These are phyloP conservation scores for Probaryconus sp. DNA, from an alignment of 1,140 invertebrate species.

Conservation along the genomic window DNA sequence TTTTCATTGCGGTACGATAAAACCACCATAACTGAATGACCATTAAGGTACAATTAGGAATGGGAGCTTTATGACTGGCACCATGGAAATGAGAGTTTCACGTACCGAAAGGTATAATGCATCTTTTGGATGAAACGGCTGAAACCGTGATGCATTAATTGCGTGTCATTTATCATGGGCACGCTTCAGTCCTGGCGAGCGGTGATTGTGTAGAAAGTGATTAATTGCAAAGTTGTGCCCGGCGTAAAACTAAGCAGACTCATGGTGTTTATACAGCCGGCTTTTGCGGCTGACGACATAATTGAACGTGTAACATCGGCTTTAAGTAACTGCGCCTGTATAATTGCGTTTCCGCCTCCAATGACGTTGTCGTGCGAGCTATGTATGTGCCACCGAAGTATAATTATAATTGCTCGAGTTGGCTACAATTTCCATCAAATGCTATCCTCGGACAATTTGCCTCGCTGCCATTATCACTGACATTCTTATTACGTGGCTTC, in stretches of 20 bases:
- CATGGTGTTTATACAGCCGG: slow-evolving; percentile 38
- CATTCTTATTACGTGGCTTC: slow-evolving; percentile 8
- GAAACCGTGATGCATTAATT: slow-evolving; percentile 45
- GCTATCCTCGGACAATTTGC: slow-evolving; percentile 24
- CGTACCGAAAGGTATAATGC: slow-evolving; percentile 28
- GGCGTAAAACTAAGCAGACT: slow-evolving; percentile 45
- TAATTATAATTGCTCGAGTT: slow-evolving; percentile 47
- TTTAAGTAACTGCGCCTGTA: slow-evolving; percentile 51
- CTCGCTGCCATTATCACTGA: slow-evolving; percentile 11
- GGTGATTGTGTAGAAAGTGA: slow-evolving; percentile 55
- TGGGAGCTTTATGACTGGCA: slow-evolving; percentile 7
- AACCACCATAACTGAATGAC: slow-evolving; percentile 12
- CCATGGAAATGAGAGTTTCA: slow-evolving; percentile 20
- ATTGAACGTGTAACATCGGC: slow-evolving; percentile 54
- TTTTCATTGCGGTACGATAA: slow-evolving; percentile 13
- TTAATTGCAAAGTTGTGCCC: slow-evolving; percentile 46
- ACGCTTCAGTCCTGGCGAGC: slow-evolving; percentile 26
- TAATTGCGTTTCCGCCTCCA: slow-evolving; percentile 46
- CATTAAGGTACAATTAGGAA: slow-evolving; percentile 44
- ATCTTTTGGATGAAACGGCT: slow-evolving; percentile 23
- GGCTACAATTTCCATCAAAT: slow-evolving; percentile 26
- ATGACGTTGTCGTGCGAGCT: slow-evolving; percentile 37
- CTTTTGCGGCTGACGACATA: slow-evolving; percentile 56
- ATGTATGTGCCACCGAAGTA: slow-evolving; percentile 26
- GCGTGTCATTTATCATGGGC: slow-evolving; percentile 43